Base-by-base conservation (phyloP, 1,140 invertebrate genomes). In the Drosophila albomicans region DNA sequence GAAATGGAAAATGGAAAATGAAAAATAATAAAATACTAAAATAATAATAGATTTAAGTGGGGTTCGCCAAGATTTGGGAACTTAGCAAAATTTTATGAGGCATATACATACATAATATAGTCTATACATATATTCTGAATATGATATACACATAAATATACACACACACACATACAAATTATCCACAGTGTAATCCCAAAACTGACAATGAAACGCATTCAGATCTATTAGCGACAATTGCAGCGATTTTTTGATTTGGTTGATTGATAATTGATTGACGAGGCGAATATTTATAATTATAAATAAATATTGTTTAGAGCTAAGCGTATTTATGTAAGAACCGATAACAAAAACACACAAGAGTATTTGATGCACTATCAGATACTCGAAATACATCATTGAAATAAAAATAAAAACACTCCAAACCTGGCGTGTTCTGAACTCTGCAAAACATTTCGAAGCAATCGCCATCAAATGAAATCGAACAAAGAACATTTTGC, bases 81-180 rank as follows among this genome's bases (percentile, higher is more conserved):
- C 75, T 67, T 82, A 82, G 80, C 57, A 38, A 78, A 82, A 82
- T 82, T 79, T 82, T 82, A 75, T 72, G 46, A 75, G 46, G 11
- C 41, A 72, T 8, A 61, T 71, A 15, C 38, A 16, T 32, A 57
- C 6, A 51, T 13, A 52, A 61, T 38, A 57, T 32, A 68, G 15
- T 13, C 13, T 20, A 58, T 35, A 59, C 32, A 49, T 67, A 41
- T 49, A 35, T 38, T 25, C 8, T 11, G 54, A 41, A 48, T 15
- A 57, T 57, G 13, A 49, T 20, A 30, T 10, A 58, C 13, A 45
- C 20, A 63, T 15, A 52, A 41, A 54, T 65, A 65, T 30, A 25
- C 7, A 38, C n/a, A 62, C 16, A 56, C 15, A 49, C 20, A 25
- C 20, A 4, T 25, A 25, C 20, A 25, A 25, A 25, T 25, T 46